These are phyloP conservation scores for Bruchidius siliquastri DNA, from an alignment of 2,888 invertebrate species.

Conservation along the genomic window DNA sequence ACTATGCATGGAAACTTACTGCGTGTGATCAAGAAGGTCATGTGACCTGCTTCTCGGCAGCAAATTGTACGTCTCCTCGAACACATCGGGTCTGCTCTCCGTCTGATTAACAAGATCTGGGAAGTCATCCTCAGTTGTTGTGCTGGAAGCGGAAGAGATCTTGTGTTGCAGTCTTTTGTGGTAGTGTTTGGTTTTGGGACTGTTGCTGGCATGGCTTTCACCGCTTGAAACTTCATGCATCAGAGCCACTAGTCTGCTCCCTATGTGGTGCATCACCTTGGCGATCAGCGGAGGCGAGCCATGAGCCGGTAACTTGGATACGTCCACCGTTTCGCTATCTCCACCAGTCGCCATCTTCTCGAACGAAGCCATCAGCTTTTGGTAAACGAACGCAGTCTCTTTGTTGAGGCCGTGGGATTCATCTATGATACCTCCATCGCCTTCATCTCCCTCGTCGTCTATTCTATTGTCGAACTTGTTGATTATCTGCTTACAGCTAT, in stretches of 20 bases:
- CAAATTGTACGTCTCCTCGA: constrained; percentile 49
- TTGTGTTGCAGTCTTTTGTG: constrained; percentile 56
- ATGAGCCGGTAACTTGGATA: constrained; percentile 38
- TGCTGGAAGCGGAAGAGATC: constrained; percentile 56
- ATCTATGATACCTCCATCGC: constrained; percentile 49
- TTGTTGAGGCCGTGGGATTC: constrained; percentile 55
- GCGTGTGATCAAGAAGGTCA: constrained; percentile 54
- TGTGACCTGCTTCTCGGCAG: constrained; percentile 78
- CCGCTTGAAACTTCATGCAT: constrained; percentile 91
- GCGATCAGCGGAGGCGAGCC: constrained; percentile 81
- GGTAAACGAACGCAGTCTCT: constrained; percentile 84
- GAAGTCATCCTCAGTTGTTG: constrained; percentile 68
- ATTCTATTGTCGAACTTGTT: constrained; percentile 73
- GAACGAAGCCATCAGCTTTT: constrained; percentile 78
- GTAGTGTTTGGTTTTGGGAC: constrained; percentile 58
- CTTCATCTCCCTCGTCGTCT: constrained; percentile 55
- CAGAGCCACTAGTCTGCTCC: constrained; percentile 76
- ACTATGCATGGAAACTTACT: neutral
- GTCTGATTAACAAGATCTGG: constrained; percentile 51
- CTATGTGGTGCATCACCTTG: constrained; percentile 90
- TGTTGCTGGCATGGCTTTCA: constrained; percentile 55
- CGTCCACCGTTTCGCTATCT: constrained; percentile 38
- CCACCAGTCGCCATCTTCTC: constrained; percentile 68
- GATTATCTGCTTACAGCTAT: constrained; percentile 83
- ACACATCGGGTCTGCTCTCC: constrained; percentile 34